These are phyloP conservation scores for Aricia artaxerxes DNA, from an alignment of 2,888 invertebrate species.

Conservation along the genomic window DNA sequence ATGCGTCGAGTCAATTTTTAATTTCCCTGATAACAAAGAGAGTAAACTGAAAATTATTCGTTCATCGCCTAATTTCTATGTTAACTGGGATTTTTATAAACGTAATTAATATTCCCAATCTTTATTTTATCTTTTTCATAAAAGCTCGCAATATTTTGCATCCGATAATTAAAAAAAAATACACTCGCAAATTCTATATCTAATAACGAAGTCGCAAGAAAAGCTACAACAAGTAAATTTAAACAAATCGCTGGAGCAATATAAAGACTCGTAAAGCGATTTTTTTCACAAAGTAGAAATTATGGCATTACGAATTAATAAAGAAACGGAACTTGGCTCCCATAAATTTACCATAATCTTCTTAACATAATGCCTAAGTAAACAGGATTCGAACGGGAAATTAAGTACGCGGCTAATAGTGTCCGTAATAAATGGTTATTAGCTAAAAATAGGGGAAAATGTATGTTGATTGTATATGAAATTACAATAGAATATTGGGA, in stretches of 20 bases:
- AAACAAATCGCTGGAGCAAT: slow-evolving; percentile 29
- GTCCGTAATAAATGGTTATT: slow-evolving; percentile 54
- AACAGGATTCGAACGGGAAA: slow-evolving; percentile 60
- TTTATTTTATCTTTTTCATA: too few relatives aligned
- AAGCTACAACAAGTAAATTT: slow-evolving; percentile 18
- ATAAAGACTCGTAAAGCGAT: slow-evolving; percentile 33
- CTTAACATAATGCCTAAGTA: slow-evolving; percentile 65
- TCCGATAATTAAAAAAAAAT: too few relatives aligned
- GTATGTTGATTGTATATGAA: not conserved
- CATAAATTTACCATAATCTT: slow-evolving; percentile 71
- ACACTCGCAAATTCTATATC: not conserved
- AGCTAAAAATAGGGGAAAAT: slow-evolving; percentile 41
- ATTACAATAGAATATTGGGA: not conserved
- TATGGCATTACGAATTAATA: slow-evolving; percentile 55
- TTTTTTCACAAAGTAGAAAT: slow-evolving; percentile 45
- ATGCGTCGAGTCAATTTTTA: not conserved
- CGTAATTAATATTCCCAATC: too few relatives aligned
- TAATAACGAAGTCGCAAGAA: not conserved
- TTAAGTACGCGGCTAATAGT: slow-evolving; percentile 51
- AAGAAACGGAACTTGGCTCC: slow-evolving; percentile 55
- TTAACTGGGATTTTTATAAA: too few relatives aligned
- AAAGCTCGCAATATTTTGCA: too few relatives aligned
- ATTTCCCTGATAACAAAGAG: not conserved
- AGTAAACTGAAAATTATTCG: not conserved
- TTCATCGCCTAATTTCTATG: not conserved